These are phyloP conservation scores for Alfaro cultratus DNA, from an alignment of 2,797 vertebrate species.

Conservation along the genomic window DNA sequence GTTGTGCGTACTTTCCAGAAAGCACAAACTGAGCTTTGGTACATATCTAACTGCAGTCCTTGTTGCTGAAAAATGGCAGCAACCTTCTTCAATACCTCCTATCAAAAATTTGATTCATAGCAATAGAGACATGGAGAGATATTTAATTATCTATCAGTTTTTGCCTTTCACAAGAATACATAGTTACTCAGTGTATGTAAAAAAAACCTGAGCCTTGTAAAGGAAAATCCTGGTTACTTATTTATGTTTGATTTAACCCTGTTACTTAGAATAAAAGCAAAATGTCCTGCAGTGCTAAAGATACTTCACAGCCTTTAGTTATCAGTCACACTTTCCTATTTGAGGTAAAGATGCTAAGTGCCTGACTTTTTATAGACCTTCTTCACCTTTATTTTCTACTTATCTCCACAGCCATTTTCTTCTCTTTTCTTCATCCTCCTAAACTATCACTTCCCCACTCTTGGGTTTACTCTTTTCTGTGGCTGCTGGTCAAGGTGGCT, in stretches of 20 bases:
- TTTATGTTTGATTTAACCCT: background rate
- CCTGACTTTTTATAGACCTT: conserved; percentile 6
- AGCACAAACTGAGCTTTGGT: conserved; percentile 17
- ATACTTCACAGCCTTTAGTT: conserved; percentile 14
- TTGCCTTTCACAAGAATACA: background rate
- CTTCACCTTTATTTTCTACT: conserved; percentile 34
- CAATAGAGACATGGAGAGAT: background rate
- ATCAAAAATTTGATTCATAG: conserved; percentile 3
- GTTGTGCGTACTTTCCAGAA: conserved; percentile 13
- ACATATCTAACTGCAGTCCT: background rate
- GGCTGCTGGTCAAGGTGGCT: conserved; percentile 50
- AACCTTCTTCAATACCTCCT: conserved; percentile 21
- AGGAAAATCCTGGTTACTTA: conserved; percentile 6
- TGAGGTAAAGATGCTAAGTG: conserved; percentile 41
- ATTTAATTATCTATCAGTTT: conserved; percentile 14
- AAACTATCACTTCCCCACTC: conserved; percentile 19
- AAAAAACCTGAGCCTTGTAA: background rate
- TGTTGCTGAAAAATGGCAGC: conserved; percentile 16
- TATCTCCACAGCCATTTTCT: conserved; percentile 47
- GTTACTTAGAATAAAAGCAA: conserved; percentile 19
- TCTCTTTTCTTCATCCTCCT: conserved; percentile 5
- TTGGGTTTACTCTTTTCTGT: conserved; percentile 16
- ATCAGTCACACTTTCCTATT: conserved; percentile 12
- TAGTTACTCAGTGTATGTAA: conserved; percentile 4
- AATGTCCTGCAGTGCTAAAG: conserved; percentile 32